Conservation (phyloP, 2,797 vertebrate species). For the Phaenicophaeus curvirostris region DNA sequence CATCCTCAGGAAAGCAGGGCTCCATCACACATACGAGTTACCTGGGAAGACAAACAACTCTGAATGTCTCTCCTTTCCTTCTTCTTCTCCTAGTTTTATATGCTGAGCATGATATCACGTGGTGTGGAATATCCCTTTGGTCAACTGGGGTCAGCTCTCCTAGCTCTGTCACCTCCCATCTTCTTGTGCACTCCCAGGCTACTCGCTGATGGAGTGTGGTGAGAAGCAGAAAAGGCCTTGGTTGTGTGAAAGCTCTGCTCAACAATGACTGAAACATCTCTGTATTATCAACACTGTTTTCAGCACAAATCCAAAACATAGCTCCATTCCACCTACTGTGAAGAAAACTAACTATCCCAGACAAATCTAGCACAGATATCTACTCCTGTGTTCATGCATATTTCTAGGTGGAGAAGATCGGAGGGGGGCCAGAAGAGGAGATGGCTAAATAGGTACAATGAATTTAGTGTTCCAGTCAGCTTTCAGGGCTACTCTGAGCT, state of each 20-base stretch:
- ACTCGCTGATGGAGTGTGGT: rapidly evolving
- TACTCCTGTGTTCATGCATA: neutral
- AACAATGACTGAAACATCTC: neutral
- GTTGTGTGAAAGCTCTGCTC: too few species aligned
- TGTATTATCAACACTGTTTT: neutral
- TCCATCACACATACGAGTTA: too few species aligned
- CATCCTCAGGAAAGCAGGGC: too few species aligned
- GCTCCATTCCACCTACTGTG: neutral
- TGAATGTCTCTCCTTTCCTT: neutral
- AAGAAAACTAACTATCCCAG: neutral
- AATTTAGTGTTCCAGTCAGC: neutral
- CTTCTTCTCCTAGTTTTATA: neutral
- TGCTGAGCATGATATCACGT: neutral
- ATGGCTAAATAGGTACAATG: neutral
- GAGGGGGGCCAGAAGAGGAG: neutral
- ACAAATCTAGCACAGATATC: neutral
- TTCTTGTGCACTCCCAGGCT: neutral
- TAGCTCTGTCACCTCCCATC: rapidly evolving
- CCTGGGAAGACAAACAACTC: neutral
- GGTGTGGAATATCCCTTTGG: neutral
- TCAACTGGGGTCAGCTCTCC: neutral
- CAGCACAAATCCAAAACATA: neutral
- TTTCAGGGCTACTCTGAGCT: neutral
- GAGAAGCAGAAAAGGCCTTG: neutral
- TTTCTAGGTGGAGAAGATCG: neutral